Evolutionary conservation across 1,140 invertebrate species (phyloP).

Genomic region (Daktulosphaira vitifoliae): DNA sequence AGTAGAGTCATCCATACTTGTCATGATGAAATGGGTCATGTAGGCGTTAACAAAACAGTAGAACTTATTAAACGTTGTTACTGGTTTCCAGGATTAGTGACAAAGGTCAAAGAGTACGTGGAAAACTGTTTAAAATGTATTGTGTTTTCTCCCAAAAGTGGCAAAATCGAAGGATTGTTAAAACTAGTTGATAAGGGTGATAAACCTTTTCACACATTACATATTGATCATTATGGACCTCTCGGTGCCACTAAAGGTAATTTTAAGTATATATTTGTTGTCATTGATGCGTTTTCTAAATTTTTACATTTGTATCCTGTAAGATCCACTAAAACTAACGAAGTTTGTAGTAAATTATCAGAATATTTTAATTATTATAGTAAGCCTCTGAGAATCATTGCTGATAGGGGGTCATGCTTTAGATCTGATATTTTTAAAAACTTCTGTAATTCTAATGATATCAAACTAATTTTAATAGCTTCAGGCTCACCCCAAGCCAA

Average conservation of each 20-base stretch:
- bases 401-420: slow-evolving; percentile 36
- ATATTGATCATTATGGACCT: slow-evolving; percentile 11
- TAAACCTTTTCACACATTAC: background rate
- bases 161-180: background rate
- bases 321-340: slow-evolving; percentile 30
- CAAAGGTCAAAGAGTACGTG: background rate
- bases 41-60: background rate
- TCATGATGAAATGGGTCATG: slow-evolving; percentile 5
- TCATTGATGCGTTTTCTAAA: slow-evolving; percentile 40
- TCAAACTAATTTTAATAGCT: background rate
- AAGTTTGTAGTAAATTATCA: slow-evolving; percentile 22
- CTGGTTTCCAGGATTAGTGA: slow-evolving; percentile 6
- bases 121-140: background rate
- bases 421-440: slow-evolving; percentile 34
- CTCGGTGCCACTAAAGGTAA: background rate
- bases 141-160: background rate
- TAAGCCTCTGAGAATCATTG: slow-evolving; percentile 31
- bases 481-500: background rate
- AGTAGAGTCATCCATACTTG: background rate
- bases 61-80: background rate
- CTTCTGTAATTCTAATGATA: slow-evolving; percentile 21
- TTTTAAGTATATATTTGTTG: slow-evolving; percentile 38
- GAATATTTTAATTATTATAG: slow-evolving; percentile 34
- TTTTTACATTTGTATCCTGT: slow-evolving; percentile 35
- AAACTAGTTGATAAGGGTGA: background rate